Base-by-base conservation (phyloP, 1,140 invertebrate species). In the Oryctes rhinoceros region DNA sequence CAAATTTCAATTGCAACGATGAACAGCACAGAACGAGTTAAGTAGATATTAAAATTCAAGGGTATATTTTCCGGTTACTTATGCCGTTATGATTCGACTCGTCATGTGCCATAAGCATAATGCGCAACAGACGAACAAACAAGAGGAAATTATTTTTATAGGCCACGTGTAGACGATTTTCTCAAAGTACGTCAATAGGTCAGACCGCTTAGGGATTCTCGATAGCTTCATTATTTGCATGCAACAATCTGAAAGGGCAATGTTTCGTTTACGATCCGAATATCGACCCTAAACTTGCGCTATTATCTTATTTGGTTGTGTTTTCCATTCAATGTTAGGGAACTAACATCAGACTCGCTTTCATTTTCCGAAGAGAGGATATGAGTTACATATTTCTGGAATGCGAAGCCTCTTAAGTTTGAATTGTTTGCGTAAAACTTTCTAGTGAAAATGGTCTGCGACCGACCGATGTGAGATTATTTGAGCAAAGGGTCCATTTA, bases 131-230 rank as follows among this genome's bases (percentile, higher is more conserved):
- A 35, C 18, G 30, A 11, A 11, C 62, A 18, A 67, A 67, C 62
- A 67, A 20, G 24, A 67, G 62, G 30, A 67, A 67, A 67, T 67
- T 67, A 67, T 67, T 67, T 67, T 67, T 67, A 67, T 67, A 67
- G 62, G 62, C 62, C 62, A 67, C 62, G 62, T 67, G 62, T 67
- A 67, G 18, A 67, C n/a, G 30, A 67, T 67, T 67, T 67, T 35
- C 62, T 24, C 62, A 18, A 35, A 67, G 30, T 67, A 67, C 62
- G 62, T 67, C 62, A 67, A 67, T 67, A 67, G 20, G 62, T 18
- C 18, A 4, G 10, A 67, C 62, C 62, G 18, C 62, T 20, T 67
- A 67, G 18, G 62, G 62, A 24, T 67, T 67, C 30, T 18, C 62
- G 24, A 67, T 67, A 67, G 24, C 62, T 67, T 67, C 62, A 35